A percentile compares a stretch with the other conserved stretches of the same genome.
These are phyloP conservation scores for Ptyas mucosa DNA, from an alignment of 2,113 vertebrate species.

Conservation along the genomic window DNA sequence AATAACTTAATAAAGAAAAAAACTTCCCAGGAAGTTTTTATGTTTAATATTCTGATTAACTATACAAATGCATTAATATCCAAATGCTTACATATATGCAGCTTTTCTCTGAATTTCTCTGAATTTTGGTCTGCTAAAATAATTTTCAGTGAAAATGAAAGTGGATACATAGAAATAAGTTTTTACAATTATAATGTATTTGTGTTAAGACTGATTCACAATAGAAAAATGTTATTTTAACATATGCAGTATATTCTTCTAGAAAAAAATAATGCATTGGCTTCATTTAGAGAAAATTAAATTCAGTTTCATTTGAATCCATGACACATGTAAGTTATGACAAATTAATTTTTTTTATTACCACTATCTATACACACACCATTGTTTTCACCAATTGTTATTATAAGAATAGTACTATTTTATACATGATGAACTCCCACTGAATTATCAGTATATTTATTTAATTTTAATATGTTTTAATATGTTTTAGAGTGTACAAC, in stretches of 20 bases:
- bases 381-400: not conserved
- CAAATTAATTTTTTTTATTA: not conserved
- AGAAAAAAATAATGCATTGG: not conserved
- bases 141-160: not conserved
- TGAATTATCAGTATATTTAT: not conserved
- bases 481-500: slow-evolving; percentile 84
- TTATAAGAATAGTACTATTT: not conserved
- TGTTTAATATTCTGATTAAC: not conserved
- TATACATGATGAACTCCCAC: not conserved
- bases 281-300: not conserved
- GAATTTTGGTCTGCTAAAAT: not conserved
- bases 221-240: not conserved
- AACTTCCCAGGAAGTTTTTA: not conserved
- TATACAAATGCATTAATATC: not conserved
- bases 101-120: not conserved
- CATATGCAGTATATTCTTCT: not conserved
- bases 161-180: not conserved
- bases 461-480: not conserved
- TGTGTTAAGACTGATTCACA: not conserved
- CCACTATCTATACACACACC: not conserved
- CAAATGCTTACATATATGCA: not conserved
- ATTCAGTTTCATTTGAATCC: not conserved
- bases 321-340: not conserved
- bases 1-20: not conserved
- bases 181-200: not conserved